Evolutionary conservation across 1,140 invertebrate genomes (phyloP).

Genomic region (Neomicropteryx cornuta): DNA sequence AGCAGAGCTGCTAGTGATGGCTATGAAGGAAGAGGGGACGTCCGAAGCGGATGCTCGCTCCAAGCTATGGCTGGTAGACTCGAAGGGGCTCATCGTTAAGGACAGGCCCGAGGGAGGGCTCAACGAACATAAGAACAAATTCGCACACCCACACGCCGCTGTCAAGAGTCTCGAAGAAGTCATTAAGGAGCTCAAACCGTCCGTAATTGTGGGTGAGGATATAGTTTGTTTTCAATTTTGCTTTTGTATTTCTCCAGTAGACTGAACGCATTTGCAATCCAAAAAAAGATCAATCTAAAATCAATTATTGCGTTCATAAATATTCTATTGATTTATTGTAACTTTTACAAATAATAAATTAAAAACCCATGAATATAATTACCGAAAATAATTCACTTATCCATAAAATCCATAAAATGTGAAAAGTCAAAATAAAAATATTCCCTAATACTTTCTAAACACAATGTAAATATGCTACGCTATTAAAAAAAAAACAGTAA

Average conservation of each 20-base stretch:
- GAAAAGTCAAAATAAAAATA: no score
- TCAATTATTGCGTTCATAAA: no score
- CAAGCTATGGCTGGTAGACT: constrained; percentile 68
- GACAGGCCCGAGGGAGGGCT: constrained; percentile 62
- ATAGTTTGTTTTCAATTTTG: no score
- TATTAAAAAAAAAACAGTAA: no score
- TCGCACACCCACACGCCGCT: constrained; percentile 59
- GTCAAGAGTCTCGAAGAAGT: constrained; percentile 64
- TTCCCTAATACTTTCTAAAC: no score
- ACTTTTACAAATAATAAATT: not conserved
- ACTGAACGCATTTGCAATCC: constrained; percentile 1
- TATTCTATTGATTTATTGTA: no score
- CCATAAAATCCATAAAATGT: no score
- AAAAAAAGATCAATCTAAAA: not conserved
- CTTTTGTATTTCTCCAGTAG: not conserved
- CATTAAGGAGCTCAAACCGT: constrained; percentile 67
- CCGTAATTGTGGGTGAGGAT: constrained; percentile 67
- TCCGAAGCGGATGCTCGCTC: constrained; percentile 54
- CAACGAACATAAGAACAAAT: constrained; percentile 63
- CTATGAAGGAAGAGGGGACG: constrained; percentile 74
- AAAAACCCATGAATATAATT: no score
- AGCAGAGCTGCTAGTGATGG: constrained; percentile 74
- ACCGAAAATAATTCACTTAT: no score
- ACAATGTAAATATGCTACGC: no score
- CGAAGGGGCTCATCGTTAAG: constrained; percentile 60